These are phyloP conservation scores for Carlito syrichta DNA, from an alignment of 2,113 vertebrate genomes.

Conservation along the genomic window DNA sequence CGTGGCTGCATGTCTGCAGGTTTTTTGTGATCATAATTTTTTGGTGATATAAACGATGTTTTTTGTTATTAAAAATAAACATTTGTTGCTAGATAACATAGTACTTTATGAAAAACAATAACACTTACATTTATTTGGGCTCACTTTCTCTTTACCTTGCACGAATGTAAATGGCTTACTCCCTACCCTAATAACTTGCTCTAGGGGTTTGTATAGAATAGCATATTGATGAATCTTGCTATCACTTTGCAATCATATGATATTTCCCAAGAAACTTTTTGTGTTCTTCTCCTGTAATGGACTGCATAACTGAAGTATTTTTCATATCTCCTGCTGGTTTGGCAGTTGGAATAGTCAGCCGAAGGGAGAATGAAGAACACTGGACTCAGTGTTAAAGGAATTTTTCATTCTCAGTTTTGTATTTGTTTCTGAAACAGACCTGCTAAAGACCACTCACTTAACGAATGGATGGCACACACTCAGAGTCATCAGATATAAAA, in stretches of 20 bases:
- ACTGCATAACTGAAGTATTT: constrained; percentile 8
- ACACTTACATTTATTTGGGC: constrained; percentile 52
- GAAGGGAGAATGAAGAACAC: constrained; percentile 41
- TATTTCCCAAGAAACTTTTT: constrained; percentile 58
- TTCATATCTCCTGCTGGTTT: constrained; percentile 39
- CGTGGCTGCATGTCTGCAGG: not conserved
- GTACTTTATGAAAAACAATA: constrained; percentile 51
- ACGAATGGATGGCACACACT: constrained; percentile 72
- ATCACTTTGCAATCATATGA: not conserved
- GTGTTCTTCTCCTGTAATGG: constrained; percentile 45
- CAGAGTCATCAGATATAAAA: constrained; percentile 65
- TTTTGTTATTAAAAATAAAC: constrained; percentile 72
- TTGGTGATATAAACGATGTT: constrained; percentile 50
- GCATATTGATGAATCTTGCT: constrained; percentile 25
- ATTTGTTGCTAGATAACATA: constrained; percentile 31
- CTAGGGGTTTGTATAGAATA: constrained; percentile 19
- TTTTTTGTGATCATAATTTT: constrained; percentile 19
- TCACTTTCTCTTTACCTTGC: constrained; percentile 50
- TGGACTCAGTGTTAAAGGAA: constrained; percentile 40
- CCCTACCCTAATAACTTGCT: constrained; percentile 35
- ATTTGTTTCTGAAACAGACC: constrained; percentile 64
- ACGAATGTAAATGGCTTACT: constrained; percentile 58
- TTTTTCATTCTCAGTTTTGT: constrained; percentile 57
- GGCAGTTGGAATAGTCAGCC: constrained; percentile 4
- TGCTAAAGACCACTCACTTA: constrained; percentile 68